A percentile compares a stretch with the other conserved stretches of the same genome.
Evolutionary conservation across 2,797 vertebrate species (phyloP).

Genomic region (Peromyscus melanophrys): DNA sequence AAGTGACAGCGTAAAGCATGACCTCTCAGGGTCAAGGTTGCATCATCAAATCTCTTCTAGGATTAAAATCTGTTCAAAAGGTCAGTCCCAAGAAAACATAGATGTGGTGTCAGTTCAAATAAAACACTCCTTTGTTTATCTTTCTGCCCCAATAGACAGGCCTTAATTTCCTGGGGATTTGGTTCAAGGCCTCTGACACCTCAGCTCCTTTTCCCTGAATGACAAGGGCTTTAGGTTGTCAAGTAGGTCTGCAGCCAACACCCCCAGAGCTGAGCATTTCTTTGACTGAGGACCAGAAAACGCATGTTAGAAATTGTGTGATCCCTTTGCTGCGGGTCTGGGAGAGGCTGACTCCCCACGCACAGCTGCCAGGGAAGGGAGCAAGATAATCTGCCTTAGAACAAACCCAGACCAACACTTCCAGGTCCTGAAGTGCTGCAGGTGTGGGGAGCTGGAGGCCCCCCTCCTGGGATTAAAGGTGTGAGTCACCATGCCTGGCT

Average conservation of each 20-base stretch:
- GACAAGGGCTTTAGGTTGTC: not conserved
- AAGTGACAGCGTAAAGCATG: not conserved
- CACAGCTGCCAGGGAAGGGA: not conserved
- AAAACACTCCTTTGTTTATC: slow-evolving; percentile 24
- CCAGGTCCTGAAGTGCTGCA: not conserved
- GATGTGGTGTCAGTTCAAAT: not conserved
- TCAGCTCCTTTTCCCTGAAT: not conserved
- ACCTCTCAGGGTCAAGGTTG: not conserved
- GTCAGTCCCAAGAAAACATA: not conserved
- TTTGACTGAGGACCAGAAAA: not conserved
- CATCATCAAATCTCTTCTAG: not conserved
- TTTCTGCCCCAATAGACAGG: not conserved
- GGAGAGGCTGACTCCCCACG: not conserved
- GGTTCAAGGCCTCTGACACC: not conserved
- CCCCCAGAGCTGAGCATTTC: not conserved
- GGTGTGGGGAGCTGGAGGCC: not conserved
- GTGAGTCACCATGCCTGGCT: too few species aligned
- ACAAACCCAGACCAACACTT: not conserved
- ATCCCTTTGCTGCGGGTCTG: not conserved
- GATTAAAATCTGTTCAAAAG: not conserved
- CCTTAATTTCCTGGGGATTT: not conserved
- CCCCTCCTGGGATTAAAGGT: not conserved
- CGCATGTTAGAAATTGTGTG: too few species aligned
- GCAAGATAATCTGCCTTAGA: too few species aligned
- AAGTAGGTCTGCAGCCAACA: not conserved